Evolutionary conservation across 2,888 invertebrate species (phyloP).

Genomic region (Ischnus inquisitorius): DNA sequence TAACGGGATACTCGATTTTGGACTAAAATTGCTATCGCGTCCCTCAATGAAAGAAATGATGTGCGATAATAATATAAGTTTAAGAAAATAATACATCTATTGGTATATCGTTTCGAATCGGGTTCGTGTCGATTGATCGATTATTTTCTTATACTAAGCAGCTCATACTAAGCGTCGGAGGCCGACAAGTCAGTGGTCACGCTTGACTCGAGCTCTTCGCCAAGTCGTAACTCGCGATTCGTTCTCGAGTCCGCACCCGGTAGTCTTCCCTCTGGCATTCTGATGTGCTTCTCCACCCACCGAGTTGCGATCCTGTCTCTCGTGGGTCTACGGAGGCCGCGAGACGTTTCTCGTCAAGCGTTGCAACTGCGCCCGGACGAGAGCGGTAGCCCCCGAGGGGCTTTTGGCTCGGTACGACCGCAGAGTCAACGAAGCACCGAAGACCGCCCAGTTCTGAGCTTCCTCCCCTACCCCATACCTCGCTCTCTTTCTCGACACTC

Average conservation of each 20-base stretch:
- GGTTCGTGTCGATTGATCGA: background rate
- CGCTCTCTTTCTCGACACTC: background rate
- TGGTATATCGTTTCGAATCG: too few species aligned
- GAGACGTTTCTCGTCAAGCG: constrained; percentile 34
- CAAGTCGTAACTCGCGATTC: constrained; percentile 71
- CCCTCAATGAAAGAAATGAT: too few species aligned
- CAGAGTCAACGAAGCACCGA: constrained; percentile 17
- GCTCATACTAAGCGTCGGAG: constrained; percentile 13
- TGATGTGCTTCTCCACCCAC: constrained; percentile 41
- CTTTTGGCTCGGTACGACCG: background rate
- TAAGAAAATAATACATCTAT: too few species aligned
- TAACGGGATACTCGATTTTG: too few species aligned
- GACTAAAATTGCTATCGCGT: too few species aligned
- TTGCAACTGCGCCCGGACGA: constrained; percentile 9
- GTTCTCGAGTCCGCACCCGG: constrained; percentile 63
- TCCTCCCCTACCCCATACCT: background rate
- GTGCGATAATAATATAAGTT: too few species aligned
- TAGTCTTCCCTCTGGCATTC: constrained; percentile 53
- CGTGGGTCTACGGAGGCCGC: background rate
- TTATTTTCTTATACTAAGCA: background rate
- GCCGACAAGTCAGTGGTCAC: constrained; percentile 50
- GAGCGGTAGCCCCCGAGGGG: constrained; percentile 1
- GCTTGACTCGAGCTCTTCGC: constrained; percentile 48
- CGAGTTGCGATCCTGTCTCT: background rate
- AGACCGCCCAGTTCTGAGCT: constrained; percentile 19